A percentile compares a stretch with the other conserved stretches of the same genome.
phyloP scores from a whole-genome alignment of 2,113 vertebrate species.

The Pogona vitticeps region DNA sequence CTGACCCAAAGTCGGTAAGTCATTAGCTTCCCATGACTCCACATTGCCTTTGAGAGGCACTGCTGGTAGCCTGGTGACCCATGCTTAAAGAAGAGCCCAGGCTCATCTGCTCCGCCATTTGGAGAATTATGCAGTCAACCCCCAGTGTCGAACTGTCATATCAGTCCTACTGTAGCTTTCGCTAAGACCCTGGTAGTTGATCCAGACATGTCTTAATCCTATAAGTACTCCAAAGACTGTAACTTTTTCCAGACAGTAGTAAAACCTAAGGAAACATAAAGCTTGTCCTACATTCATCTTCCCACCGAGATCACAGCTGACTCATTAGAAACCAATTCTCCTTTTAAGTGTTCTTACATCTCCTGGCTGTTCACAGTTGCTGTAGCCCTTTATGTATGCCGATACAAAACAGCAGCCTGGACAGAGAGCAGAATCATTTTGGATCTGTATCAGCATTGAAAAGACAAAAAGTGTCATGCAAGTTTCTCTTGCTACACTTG shows the following conservation, averaged over 20 bases:
- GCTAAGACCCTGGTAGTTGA: background rate
- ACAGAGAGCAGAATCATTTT: background rate
- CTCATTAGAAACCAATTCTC: slow-evolving; percentile 17
- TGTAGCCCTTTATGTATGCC: background rate
- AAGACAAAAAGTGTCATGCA: fast-evolving
- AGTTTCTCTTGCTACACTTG: background rate
- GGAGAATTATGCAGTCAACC: slow-evolving; percentile 3
- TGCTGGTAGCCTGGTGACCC: background rate
- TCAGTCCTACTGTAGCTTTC: background rate
- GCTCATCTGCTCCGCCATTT: background rate
- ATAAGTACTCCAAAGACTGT: background rate
- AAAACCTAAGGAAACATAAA: background rate
- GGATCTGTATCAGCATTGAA: background rate
- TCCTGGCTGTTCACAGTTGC: background rate
- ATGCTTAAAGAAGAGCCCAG: background rate
- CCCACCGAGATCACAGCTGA: background rate
- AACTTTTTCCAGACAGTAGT: background rate
- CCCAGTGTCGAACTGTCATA: background rate
- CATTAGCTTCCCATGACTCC: background rate
- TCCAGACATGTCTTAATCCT: background rate
- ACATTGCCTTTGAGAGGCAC: background rate
- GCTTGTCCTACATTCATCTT: slow-evolving; percentile 2
- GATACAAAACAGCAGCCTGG: background rate
- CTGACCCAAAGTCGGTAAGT: background rate
- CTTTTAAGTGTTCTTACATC: background rate